Evolutionary conservation across 35 echinoderm and acorn worm genomes (phyloP).

Genomic region (Apostichopus californicus): DNA sequence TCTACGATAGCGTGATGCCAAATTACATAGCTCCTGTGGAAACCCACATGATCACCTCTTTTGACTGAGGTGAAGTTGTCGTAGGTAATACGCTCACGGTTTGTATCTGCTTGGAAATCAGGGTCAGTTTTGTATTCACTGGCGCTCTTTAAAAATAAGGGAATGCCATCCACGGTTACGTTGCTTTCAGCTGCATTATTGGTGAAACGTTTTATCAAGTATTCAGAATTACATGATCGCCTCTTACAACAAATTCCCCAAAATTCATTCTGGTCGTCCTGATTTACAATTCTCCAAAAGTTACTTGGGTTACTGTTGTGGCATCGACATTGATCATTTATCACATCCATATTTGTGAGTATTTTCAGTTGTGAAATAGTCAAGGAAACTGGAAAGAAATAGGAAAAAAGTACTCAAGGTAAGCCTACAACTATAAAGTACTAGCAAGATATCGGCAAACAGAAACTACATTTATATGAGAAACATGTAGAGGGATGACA

Average conservation of each 20-base stretch:
- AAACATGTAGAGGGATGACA: too few species aligned
- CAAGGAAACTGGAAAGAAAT: too few species aligned
- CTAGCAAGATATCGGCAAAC: too few species aligned
- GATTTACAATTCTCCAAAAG: too few species aligned
- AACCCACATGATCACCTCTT: conserved; percentile 4
- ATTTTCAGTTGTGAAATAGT: too few species aligned
- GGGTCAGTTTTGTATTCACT: background rate
- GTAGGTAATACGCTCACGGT: background rate
- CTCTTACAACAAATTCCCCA: conserved; percentile 26
- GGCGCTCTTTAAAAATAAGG: background rate
- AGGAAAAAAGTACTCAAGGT: too few species aligned
- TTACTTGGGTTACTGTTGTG: too few species aligned
- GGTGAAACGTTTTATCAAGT: background rate
- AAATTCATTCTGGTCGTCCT: background rate
- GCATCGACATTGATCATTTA: background rate
- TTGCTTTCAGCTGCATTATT: background rate
- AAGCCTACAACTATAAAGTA: too few species aligned
- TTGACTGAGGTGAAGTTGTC: background rate
- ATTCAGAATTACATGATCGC: background rate
- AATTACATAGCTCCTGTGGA: background rate
- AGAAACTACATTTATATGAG: too few species aligned
- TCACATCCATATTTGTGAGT: background rate
- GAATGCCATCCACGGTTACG: background rate
- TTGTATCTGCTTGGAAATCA: background rate
- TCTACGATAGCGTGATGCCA: conserved; percentile 10